These are phyloP conservation scores for Cyprinodon diabolis DNA, from an alignment of 2,797 vertebrate species.

Conservation along the genomic window DNA sequence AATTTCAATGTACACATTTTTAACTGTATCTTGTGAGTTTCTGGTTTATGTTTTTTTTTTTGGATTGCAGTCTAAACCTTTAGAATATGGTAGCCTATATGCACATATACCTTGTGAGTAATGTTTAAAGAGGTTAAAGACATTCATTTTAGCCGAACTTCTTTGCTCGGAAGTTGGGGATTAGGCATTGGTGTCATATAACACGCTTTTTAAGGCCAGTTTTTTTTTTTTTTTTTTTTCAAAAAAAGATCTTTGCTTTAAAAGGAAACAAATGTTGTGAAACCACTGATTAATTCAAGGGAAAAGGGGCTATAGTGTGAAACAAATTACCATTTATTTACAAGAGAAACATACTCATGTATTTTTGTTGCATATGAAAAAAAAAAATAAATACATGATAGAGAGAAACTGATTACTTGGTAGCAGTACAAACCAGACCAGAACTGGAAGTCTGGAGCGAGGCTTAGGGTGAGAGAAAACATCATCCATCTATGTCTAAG, in stretches of 20 bases:
- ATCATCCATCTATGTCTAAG: constrained; percentile 75
- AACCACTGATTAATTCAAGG: constrained; percentile 18
- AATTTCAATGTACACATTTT: background rate
- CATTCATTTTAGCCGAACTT: background rate
- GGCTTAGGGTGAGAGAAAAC: constrained; percentile 72
- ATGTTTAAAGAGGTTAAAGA: background rate
- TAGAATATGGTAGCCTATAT: background rate
- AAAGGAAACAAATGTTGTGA: background rate
- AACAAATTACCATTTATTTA: constrained; percentile 40
- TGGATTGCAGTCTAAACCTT: too few relatives aligned
- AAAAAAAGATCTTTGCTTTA: constrained; percentile 7
- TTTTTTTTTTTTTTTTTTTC: background rate
- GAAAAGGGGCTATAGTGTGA: background rate
- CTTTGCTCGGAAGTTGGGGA: background rate
- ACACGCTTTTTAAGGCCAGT: background rate
- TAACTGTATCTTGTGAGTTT: background rate
- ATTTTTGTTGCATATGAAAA: constrained; percentile 18
- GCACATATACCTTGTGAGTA: background rate
- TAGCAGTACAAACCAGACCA: constrained; percentile 26
- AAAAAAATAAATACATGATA: constrained; percentile 4
- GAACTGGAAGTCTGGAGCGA: constrained; percentile 61
- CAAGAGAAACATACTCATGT: constrained; percentile 51
- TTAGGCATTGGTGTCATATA: background rate
- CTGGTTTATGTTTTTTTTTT: background rate
- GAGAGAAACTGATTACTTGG: constrained; percentile 13